Percentiles rank a stretch among this genome's conserved stretches.
Conservation (phyloP, 2,113 vertebrate genomes). For the Tachycineta bicolor region DNA sequence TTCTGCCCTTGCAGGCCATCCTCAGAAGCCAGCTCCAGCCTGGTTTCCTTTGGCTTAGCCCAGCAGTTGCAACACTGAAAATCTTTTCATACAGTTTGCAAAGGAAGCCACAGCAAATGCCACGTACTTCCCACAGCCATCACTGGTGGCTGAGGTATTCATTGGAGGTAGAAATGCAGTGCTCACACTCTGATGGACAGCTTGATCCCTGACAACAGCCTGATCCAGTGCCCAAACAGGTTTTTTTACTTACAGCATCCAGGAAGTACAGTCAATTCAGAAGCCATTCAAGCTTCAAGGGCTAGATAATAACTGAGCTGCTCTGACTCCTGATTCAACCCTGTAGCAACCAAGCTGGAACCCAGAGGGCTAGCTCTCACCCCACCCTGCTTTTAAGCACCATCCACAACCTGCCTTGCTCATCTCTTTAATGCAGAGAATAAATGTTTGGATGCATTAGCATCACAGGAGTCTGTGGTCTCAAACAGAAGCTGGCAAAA, state of each 20-base stretch:
- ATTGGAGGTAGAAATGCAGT: not conserved
- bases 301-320: not conserved
- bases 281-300: not conserved
- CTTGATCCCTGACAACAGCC: not conserved
- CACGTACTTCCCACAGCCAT: not conserved
- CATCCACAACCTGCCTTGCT: not conserved
- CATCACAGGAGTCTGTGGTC: not conserved
- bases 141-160: not conserved
- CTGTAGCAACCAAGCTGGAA: not conserved
- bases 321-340: not conserved
- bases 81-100: accelerated
- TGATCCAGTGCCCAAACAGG: not conserved
- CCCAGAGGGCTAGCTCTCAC: not conserved
- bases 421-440: not conserved
- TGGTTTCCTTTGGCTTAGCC: not conserved
- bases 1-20: not conserved
- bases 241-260: slow-evolving; percentile 14
- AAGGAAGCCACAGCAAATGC: not conserved
- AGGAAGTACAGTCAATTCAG: slow-evolving; percentile 15
- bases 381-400: slow-evolving; percentile 17
- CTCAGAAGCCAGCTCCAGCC: not conserved
- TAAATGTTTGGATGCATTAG: not conserved
- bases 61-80: not conserved
- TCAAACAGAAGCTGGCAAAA: not conserved
- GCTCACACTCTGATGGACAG: not conserved